Evolutionary conservation across 2,797 vertebrate species (phyloP).

Genomic region (Melanotaenia nigrans): DNA sequence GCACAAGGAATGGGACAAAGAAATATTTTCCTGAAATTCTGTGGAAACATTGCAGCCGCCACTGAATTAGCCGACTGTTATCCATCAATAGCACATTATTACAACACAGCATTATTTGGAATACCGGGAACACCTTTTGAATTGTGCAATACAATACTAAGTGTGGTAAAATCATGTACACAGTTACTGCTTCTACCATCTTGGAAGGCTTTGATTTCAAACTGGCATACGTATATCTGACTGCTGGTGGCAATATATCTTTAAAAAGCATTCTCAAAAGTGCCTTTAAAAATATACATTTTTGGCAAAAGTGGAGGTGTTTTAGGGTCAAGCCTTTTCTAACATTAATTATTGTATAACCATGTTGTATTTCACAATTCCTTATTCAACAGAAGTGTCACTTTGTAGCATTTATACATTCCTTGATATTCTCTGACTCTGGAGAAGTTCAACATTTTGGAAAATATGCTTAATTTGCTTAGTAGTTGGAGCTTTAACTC

Average conservation of each 20-base stretch:
- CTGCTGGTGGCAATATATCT: not conserved
- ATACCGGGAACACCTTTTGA: slow-evolving; percentile 35
- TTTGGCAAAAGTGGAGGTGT: slow-evolving; percentile 1
- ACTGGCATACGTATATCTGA: slow-evolving; percentile 1
- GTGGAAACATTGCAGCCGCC: slow-evolving; percentile 29
- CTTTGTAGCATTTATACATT: slow-evolving; percentile 52
- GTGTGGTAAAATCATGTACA: slow-evolving; percentile 28
- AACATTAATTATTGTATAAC: slow-evolving; percentile 17
- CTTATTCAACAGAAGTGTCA: slow-evolving; percentile 34
- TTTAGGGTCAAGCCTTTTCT: not conserved
- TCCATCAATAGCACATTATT: slow-evolving; percentile 42
- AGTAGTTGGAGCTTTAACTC: not conserved
- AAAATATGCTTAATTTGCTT: not conserved
- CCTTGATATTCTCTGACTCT: slow-evolving; percentile 8
- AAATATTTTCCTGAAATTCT: slow-evolving; percentile 39
- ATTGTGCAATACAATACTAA: slow-evolving; percentile 46
- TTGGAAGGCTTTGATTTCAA: slow-evolving; percentile 29
- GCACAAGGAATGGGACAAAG: slow-evolving; percentile 29
- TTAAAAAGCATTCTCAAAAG: slow-evolving; percentile 19
- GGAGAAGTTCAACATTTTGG: slow-evolving; percentile 6
- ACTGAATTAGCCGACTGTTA: slow-evolving; percentile 25
- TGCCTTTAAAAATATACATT: not conserved
- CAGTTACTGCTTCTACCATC: not conserved
- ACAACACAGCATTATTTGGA: slow-evolving; percentile 34
- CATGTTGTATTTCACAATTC: slow-evolving; percentile 27